Percentiles rank a stretch among this genome's conserved stretches.
Evolutionary conservation across 2,888 invertebrate genomes (phyloP).

Genomic region (Rhimphoctona megacephalus): DNA sequence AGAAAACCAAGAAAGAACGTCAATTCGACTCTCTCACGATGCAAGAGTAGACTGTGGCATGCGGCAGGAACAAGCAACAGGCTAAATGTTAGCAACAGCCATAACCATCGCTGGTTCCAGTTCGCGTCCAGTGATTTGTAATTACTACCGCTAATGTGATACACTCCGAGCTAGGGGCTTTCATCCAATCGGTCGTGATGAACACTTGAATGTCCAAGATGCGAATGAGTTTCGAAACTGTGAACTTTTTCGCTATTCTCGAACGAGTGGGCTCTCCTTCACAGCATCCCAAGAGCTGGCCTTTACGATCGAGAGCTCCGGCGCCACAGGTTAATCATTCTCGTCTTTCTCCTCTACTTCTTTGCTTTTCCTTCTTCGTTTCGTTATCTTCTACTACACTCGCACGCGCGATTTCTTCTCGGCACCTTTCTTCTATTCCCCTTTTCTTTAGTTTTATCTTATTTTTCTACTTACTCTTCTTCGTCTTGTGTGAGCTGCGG

Average conservation of each 20-base stretch:
- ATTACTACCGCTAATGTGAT: constrained; percentile 79
- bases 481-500: constrained; percentile 40
- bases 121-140: constrained; percentile 77
- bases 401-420: constrained; percentile 55
- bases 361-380: constrained; percentile 60
- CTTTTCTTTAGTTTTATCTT: constrained; percentile 27
- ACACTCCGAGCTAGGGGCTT: constrained; percentile 70
- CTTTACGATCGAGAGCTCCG: constrained; percentile 78
- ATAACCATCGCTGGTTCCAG: constrained; percentile 66
- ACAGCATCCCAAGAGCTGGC: constrained; percentile 66
- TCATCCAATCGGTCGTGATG: constrained; percentile 65
- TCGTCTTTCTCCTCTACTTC: constrained; percentile 67
- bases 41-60: constrained; percentile 25
- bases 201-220: constrained; percentile 50
- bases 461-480: constrained; percentile 38
- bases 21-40: constrained; percentile 27
- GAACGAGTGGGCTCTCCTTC: constrained; percentile 55
- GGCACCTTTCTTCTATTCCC: constrained; percentile 50
- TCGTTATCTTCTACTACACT: constrained; percentile 46
- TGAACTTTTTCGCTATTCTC: constrained; percentile 54
- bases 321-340: constrained; percentile 81
- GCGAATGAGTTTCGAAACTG: constrained; percentile 48
- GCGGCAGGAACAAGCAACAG: constrained; percentile 11
- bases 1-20: constrained; percentile 11
- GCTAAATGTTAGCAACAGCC: constrained; percentile 30